phyloP scores from a whole-genome alignment of 2,888 invertebrate genomes.

The Sipha maydis region DNA sequence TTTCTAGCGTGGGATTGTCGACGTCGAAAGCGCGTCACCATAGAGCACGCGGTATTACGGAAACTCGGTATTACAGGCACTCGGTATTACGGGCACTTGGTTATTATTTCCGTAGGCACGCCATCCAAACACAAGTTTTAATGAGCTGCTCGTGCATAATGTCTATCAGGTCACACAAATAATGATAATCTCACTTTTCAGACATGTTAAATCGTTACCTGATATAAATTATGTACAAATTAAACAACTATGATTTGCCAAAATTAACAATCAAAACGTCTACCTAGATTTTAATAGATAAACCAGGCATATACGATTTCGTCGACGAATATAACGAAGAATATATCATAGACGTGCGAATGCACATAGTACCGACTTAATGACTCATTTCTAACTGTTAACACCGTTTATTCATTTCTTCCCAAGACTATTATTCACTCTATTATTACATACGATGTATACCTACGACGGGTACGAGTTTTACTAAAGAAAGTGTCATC shows the following conservation, averaged over 20 bases:
- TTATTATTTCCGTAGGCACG: not conserved
- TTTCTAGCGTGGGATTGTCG: not conserved
- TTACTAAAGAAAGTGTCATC: constrained; percentile 36
- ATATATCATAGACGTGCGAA: not conserved
- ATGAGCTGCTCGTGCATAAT: not conserved
- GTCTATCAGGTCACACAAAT: not conserved
- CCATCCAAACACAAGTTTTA: not conserved
- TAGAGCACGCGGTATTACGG: no score
- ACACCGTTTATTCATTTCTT: constrained; percentile 13
- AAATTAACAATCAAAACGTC: not conserved
- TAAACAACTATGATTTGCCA: not conserved
- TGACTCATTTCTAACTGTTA: constrained; percentile 46
- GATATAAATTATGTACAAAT: not conserved
- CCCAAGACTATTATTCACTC: constrained; percentile 21
- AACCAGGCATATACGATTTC: not conserved
- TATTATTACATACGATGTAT: not conserved
- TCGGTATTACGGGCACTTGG: no score
- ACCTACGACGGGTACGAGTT: not conserved
- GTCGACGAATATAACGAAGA: not conserved
- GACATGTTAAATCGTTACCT: not conserved
- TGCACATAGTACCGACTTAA: not conserved
- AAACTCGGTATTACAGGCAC: no score
- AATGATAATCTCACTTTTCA: not conserved
- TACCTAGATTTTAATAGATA: not conserved
- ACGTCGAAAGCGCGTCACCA: no score